Evolutionary conservation across 2,113 vertebrate genomes (phyloP), one percentile per base, ranked within the genome.

Genomic region (Corythoichthys intestinalis): DNA sequence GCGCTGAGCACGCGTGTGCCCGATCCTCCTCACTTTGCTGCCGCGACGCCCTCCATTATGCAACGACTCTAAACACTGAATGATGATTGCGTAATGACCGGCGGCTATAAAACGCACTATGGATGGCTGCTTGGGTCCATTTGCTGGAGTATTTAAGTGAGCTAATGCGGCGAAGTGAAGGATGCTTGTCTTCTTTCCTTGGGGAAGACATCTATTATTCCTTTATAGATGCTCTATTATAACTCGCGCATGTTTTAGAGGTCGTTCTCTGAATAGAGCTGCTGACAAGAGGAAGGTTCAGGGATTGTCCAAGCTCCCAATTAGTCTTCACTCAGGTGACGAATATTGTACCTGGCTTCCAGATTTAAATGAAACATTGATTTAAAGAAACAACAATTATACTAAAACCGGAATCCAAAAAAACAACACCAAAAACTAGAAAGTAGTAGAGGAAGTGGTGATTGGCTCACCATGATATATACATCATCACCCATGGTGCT

Each of bases 11-110:
- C 50, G 62, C 56, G 67, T 13, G 44, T 60, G 54, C 71, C 67
- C 70, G 47, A 63, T 63, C 44, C 61, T 41, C 20, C 41, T 34
- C 44, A 4, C 61, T 20, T 70, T 71, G 57, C 48, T 76, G 77
- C 70, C 77, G 73, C 37, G 48, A 75, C 70, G 71, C 74, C 72
- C 74, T 80, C 77, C 65, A 75, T 86, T 85, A 81, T 69, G 75
- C 62, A 78, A 84, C 50, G 56, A 7, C 72, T 72, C 77, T 74
- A 71, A 68, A 62, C 9, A 2, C 54, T 37, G 66, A 71, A 56
- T 39, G 70, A 64, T 78, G 77, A 76, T 79, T 82, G 48, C 73
- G 47, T 85, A 76, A 87, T 74, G 67, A 71, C 60, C 69, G 59
- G 4, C 58, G 75, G 67, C 11, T 44, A 70, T 76, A 72, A 78